Conservation (phyloP, 30 jellyfish, hydroid and myxozoan genomes). For the Catostylus mosaicus region DNA sequence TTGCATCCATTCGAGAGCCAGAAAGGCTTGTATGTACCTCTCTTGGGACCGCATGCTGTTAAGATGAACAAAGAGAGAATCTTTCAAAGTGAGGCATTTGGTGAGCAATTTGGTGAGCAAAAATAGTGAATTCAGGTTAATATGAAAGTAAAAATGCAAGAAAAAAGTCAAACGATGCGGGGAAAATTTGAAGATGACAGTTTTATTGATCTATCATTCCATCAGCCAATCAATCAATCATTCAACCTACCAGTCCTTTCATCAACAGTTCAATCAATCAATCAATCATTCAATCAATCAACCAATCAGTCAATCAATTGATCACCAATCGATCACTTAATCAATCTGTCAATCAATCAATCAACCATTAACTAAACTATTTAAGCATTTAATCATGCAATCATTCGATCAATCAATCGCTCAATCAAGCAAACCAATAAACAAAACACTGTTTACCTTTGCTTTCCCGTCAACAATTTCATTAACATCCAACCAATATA, state of each 20-base stretch:
- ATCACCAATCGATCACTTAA: neutral
- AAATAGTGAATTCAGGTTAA: neutral
- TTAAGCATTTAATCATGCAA: neutral
- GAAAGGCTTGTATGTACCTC: constrained; percentile 59
- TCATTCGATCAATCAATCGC: neutral
- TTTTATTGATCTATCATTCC: no score
- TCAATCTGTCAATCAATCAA: neutral
- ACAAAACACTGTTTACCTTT: constrained; percentile 23
- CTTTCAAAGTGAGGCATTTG: neutral
- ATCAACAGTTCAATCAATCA: neutral
- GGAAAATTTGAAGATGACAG: no score
- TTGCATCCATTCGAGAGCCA: constrained; percentile 91
- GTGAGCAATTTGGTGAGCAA: neutral
- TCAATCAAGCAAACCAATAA: neutral
- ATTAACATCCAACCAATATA: constrained; percentile 65
- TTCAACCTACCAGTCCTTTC: no score
- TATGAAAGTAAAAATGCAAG: neutral
- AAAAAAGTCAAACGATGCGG: no score
- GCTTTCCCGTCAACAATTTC: constrained; percentile 59
- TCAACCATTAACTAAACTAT: neutral
- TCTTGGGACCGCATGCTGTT: constrained; percentile 67
- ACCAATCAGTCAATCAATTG: no score
- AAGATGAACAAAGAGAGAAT: neutral
- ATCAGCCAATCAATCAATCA: neutral
- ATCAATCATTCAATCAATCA: neutral